phyloP scores from a whole-genome alignment of 2,888 invertebrate genomes.

The Pristionchus arcanus region DNA sequence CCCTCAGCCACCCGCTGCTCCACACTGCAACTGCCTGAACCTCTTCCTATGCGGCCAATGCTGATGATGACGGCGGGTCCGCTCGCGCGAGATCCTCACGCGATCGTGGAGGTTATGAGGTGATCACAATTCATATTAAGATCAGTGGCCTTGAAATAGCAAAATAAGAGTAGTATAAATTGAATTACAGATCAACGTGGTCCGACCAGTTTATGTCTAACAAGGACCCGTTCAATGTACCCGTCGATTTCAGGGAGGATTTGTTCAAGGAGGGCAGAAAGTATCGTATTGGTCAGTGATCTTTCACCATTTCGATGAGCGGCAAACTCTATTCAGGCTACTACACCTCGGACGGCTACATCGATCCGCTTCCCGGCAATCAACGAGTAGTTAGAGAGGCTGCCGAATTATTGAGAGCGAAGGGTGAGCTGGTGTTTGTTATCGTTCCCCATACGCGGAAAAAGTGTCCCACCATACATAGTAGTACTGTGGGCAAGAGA shows the following conservation, averaged over 20 bases:
- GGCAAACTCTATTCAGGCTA: neutral
- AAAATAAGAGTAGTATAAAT: too few relatives aligned
- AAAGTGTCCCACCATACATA: too few relatives aligned
- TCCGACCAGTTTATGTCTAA: constrained; percentile 52
- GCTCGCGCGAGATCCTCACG: constrained; percentile 57
- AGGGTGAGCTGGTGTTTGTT: neutral
- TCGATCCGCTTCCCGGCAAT: constrained; percentile 17
- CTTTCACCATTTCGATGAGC: neutral
- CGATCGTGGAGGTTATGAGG: constrained; percentile 55
- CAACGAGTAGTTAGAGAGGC: constrained; percentile 13
- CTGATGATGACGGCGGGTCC: constrained; percentile 59
- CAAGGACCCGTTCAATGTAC: constrained; percentile 58
- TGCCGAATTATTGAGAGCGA: neutral
- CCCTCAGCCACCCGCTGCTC: constrained; percentile 57
- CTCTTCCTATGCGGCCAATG: constrained; percentile 59
- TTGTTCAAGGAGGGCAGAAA: constrained; percentile 4
- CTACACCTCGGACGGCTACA: neutral
- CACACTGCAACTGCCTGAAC: constrained; percentile 18
- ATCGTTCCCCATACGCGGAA: too few relatives aligned
- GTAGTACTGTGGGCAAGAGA: too few relatives aligned
- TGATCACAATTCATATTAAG: too few relatives aligned
- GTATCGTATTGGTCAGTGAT: neutral
- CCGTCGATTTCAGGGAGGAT: constrained; percentile 57
- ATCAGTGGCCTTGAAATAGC: too few relatives aligned
- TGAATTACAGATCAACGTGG: constrained; percentile 41